Base-by-base conservation (phyloP, 2,113 vertebrate genomes). In the Pomatostomus ruficeps region DNA sequence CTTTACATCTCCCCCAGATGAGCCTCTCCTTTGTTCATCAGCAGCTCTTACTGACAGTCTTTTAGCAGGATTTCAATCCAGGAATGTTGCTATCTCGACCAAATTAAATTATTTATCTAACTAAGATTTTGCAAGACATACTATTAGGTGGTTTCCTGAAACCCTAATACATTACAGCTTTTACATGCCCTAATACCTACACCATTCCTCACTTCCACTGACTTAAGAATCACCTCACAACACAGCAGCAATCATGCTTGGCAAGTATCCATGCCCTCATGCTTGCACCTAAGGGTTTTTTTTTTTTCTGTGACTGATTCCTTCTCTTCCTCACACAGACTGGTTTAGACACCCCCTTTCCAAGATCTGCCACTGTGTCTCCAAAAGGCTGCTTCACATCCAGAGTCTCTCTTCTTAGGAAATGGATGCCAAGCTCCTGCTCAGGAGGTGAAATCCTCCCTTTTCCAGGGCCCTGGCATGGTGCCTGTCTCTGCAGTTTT, bases 71-170 rank as follows among this genome's bases (percentile, higher is more conserved):
- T 93, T 91, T 93, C 92, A 96, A 73, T 75, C 82, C 72, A 75
- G 54, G 75, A 96, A 77, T 29, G 73, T 43, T 92, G 65, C 85
- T 77, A 59, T 49, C 79, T 74, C 95, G 79, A 93, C 46, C 72
- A 89, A 95, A 95, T 82, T 96, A 76, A 97, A 96, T 96, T 97
- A 96, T 96, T 96, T 94, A 96, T 95, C 84, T 33, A 95, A 70
- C 77, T 88, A 91, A 89, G 80, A 95, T 93, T 89, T 95, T 86
- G 63, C 78, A 89, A 91, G 81, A 94, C 33, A 3, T 49, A 76
- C 48, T 80, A 84, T 80, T 92, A 92, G 91, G 79, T 51, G 48
- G 68, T 95, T 94, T 92, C 55, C 90, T 91, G 88, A 96, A 94
- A 87, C 70, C 59, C 72, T 93, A 91, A 89, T 84, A 92, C 68